These are phyloP conservation scores for Mirounga angustirostris DNA, from an alignment of 2,113 vertebrate species.

Conservation along the genomic window DNA sequence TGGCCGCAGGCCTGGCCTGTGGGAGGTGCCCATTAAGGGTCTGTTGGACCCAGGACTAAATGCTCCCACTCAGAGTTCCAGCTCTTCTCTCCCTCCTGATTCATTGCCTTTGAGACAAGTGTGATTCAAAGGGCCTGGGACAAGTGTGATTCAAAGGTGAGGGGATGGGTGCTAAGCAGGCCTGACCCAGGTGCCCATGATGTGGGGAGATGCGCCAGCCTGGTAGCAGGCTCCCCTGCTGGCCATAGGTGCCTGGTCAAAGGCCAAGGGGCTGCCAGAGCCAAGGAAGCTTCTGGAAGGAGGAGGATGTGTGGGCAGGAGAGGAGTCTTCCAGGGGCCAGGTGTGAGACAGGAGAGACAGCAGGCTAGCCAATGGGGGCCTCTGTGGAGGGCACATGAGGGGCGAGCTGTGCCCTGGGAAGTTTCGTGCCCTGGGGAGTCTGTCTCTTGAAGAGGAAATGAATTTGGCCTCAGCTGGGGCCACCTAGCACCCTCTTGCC, in stretches of 20 bases:
- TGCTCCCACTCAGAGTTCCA: accelerated
- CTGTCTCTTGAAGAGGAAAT: background rate
- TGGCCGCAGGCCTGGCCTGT: background rate
- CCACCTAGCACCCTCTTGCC: background rate
- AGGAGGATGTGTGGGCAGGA: background rate
- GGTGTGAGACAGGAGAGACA: background rate
- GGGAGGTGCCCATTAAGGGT: accelerated
- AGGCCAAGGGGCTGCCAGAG: background rate
- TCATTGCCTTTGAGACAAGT: too few species aligned
- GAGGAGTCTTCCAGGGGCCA: background rate
- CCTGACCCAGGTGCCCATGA: background rate
- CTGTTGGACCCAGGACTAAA: background rate
- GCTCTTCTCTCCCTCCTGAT: background rate
- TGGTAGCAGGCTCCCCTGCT: background rate
- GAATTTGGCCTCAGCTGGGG: background rate
- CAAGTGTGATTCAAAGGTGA: accelerated
- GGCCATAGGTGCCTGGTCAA: background rate
- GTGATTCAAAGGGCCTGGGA: background rate
- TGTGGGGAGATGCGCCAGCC: background rate
- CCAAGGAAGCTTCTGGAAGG: background rate
- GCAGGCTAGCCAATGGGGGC: background rate
- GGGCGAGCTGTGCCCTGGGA: background rate
- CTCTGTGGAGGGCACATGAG: background rate
- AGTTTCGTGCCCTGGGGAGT: background rate
- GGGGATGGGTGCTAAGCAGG: background rate